Base-by-base conservation (phyloP, 2,797 vertebrate genomes). In the Cirrhinus mrigala region DNA sequence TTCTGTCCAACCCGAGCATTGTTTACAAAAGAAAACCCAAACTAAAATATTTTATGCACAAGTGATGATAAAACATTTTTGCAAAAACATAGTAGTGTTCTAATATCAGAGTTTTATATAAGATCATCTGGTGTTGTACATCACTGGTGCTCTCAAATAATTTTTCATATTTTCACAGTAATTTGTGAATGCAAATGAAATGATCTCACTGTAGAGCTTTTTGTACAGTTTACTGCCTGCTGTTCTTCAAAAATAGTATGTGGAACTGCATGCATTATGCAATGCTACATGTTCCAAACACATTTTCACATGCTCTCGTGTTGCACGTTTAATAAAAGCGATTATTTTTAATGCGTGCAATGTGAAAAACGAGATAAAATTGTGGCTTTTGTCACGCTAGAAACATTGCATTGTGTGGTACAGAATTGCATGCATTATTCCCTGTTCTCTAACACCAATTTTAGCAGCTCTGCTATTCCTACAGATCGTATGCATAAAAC, bases 181-280 rank as follows among this genome's bases (percentile, higher is more conserved):
- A 58, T 22, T 60, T n/a, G 1, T 24, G 5, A 6, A 60, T 66
- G 15, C 27, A 66, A 66, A 33, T 66, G 6, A 33, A 66, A 33
- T 64, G 27, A 6, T 15, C 48, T 14, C 12, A 6, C 24, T 12
- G 10, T 24, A 58, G 9, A 60, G 58, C 58, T 3, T 14, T 60
- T 60, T 24, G n/a, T 60, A 24, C n/a, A 6, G 60, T 62, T 62
- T 62, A 15, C 27, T 68, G 29, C 66, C 8, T 40, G 22, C 12
- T 46, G 1, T 24, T 70, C 3, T 71, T 71, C 15, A 24, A 16
- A 73, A 24, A 16, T 71, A 71, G 40, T n/a, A 8, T 15, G 40
- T 46, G 40, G n/a, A 71, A 24, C 69, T 16, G 69, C 69, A 71
- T 71, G 40, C 14, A 73, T 73, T 71, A 15, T 24, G 69, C 22